Conservation (phyloP, 2,888 invertebrate species). For the Drosophila quinaria region DNA sequence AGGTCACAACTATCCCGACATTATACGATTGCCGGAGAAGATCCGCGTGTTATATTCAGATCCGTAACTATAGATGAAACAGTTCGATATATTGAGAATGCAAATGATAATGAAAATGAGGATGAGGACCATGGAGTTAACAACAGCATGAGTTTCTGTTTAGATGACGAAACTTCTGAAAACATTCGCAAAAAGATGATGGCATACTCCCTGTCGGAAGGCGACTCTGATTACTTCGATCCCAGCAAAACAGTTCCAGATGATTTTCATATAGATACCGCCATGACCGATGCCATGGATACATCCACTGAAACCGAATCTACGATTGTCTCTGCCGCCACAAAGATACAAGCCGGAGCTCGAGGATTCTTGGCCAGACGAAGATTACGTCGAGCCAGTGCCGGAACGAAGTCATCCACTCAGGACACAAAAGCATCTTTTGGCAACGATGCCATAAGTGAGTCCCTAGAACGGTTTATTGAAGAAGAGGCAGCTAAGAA, state of each 20-base stretch:
- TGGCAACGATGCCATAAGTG: constrained; percentile 84
- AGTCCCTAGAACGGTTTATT: constrained; percentile 83
- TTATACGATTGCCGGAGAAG: constrained; percentile 72
- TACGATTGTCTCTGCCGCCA: constrained; percentile 83
- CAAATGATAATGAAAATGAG: constrained; percentile 46
- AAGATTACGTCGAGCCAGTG: constrained; percentile 75
- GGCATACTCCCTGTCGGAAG: constrained; percentile 83
- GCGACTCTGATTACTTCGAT: constrained; percentile 83
- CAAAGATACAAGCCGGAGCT: constrained; percentile 84
- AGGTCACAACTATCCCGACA: constrained; percentile 65
- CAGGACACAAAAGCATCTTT: constrained; percentile 79
- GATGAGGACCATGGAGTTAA: constrained; percentile 30
- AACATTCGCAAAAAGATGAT: constrained; percentile 83
- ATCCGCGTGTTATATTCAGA: constrained; percentile 62
- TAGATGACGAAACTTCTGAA: constrained; percentile 79
- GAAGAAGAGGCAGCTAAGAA: constrained; percentile 77
- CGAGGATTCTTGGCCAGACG: constrained; percentile 83
- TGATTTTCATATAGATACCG: constrained; percentile 83
- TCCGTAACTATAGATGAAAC: constrained; percentile 76
- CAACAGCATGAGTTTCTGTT: constrained; percentile 62
- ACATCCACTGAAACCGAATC: constrained; percentile 85
- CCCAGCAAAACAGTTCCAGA: constrained; percentile 60
- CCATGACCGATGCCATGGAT: constrained; percentile 75
- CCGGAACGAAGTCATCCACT: constrained; percentile 73
- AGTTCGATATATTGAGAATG: constrained; percentile 56